Base-by-base conservation (phyloP, 2,113 vertebrate species). In the Rhodinocichla rosea region DNA sequence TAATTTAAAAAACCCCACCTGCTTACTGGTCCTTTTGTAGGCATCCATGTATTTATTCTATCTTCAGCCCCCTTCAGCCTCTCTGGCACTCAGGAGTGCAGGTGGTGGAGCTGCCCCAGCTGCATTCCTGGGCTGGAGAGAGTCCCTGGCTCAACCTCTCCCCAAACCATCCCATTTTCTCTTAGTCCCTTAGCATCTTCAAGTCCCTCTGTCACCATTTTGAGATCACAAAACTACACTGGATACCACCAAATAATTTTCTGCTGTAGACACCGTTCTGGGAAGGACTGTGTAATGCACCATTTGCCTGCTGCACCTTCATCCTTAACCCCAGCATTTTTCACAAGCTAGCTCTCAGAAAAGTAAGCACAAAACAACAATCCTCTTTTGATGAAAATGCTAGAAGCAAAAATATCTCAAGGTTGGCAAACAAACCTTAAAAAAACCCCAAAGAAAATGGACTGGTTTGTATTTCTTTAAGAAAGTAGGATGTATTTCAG, bases 401-500 rank as follows among this genome's bases (percentile, higher is more conserved):
- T 81, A 65, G 75, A 82, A 62, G 84, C 35, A 74, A 30, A 59
- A 89, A 37, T 11, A 56, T 27, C 44, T 17, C 49, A 42, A 65
- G 24, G 20, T 2, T 50, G 60, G 52, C 40, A 89, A 96, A 90
- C 0, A 1, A 89, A 45, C 7, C 37, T 78, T 49, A 18, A 53
- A 78, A 59, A 78, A 73, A 73, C 28, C 30, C 13, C 26, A 27
- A 37, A 64, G 14, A 69, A 87, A 90, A 74, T 0, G 1, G 53
- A 75, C 22, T 45, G 19, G 35, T 65, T 84, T 83, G 76, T 86
- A 80, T 95, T 96, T 94, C 93, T 96, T 92, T 91, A 69, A 68
- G 62, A 55, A 91, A 94, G 60, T 6, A 79, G 76, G 37, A 53
- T 94, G 95, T 90, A 95, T 94, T 97, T 97, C 95, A 95, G 91